Percentiles rank a stretch among this genome's conserved stretches.
Evolutionary conservation across 2,113 vertebrate species (phyloP).

Genomic region (Malurus melanocephalus): DNA sequence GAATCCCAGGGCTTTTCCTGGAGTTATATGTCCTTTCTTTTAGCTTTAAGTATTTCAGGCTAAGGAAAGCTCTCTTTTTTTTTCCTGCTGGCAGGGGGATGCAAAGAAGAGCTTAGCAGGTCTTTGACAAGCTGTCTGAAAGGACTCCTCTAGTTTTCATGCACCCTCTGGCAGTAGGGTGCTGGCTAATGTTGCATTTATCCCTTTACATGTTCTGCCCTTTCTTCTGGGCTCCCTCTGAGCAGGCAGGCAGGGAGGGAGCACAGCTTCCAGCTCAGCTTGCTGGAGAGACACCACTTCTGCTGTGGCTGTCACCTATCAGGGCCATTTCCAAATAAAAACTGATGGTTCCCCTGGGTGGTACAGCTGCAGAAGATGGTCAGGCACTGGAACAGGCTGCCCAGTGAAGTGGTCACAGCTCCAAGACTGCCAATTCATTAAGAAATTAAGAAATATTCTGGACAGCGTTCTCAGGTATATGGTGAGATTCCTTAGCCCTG

Average conservation of each 20-base stretch:
- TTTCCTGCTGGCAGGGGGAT: not conserved
- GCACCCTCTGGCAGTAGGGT: not conserved
- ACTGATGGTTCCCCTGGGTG: not conserved
- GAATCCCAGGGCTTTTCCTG: not conserved
- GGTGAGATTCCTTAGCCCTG: not conserved
- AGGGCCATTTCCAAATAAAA: not conserved
- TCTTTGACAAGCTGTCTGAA: not conserved
- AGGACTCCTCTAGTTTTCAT: not conserved
- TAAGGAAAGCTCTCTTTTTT: not conserved
- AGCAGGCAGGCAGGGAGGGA: not conserved
- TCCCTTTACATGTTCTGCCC: not conserved
- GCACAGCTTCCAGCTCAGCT: not conserved
- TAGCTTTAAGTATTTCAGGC: not conserved
- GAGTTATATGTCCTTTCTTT: not conserved
- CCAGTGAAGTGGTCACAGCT: not conserved
- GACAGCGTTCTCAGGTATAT: accelerated
- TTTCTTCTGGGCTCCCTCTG: not conserved
- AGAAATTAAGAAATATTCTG: not conserved
- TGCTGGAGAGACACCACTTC: not conserved
- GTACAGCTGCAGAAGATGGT: not conserved
- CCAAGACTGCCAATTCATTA: not conserved
- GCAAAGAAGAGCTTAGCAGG: not conserved
- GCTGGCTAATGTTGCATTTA: not conserved
- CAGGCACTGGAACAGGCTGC: not conserved
- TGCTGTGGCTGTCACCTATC: not conserved